Conservation (phyloP, 2,113 vertebrate species). For the Natator depressus region DNA sequence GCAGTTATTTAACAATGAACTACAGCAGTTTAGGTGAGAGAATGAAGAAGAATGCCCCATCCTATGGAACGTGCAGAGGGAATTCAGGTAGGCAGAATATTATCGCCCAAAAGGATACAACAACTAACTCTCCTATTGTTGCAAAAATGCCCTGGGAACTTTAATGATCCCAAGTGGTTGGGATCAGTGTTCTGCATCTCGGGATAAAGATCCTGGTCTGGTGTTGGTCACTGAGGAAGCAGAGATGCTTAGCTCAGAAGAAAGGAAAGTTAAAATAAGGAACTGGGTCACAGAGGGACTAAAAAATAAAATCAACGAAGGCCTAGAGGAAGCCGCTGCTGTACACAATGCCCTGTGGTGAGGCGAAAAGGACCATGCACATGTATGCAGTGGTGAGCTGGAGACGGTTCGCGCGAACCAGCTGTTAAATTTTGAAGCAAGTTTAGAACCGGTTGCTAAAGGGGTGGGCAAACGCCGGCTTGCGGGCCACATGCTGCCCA, state of each 20-base stretch:
- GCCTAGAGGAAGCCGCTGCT: neutral
- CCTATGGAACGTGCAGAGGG: neutral
- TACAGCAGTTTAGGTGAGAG: neutral
- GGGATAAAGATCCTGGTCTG: neutral
- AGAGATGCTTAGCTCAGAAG: neutral
- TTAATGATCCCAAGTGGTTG: neutral
- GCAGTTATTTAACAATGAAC: neutral
- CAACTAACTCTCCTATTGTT: neutral
- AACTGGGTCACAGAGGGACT: neutral
- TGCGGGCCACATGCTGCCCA: too few species aligned
- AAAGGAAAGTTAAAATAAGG: neutral
- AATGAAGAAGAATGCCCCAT: neutral
- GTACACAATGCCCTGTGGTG: neutral
- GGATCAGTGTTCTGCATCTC: neutral
- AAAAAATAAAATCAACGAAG: neutral
- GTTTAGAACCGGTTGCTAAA: too few species aligned
- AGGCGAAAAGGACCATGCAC: neutral
- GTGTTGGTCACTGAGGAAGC: neutral
- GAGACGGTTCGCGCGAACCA: too few species aligned
- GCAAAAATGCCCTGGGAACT: neutral
- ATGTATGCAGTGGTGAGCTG: neutral
- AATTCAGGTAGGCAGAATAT: neutral
- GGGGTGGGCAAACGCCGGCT: too few species aligned
- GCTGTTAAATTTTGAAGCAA: too few species aligned
- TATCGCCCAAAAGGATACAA: neutral